Evolutionary conservation across 2,113 vertebrate genomes (phyloP).

Genomic region (Myotis yumanensis): DNA sequence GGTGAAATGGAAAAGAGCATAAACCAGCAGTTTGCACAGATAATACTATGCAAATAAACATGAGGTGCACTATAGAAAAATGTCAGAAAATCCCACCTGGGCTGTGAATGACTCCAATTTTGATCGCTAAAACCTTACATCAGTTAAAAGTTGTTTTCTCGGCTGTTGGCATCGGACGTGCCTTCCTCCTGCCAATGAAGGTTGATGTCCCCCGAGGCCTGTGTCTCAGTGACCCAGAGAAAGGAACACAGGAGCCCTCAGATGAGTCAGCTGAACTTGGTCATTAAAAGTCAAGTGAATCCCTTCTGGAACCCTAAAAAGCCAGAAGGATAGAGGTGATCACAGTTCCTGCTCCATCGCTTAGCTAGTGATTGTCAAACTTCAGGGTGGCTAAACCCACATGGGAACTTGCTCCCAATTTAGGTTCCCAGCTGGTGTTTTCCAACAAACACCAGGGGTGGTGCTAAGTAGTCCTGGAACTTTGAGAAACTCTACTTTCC

Average conservation of each 20-base stretch:
- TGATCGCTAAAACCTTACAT: not conserved
- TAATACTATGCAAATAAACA: not conserved
- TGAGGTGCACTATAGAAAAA: not conserved
- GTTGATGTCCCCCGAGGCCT: not conserved
- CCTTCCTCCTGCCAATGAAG: slow-evolving; percentile 21
- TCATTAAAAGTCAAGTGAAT: slow-evolving; percentile 28
- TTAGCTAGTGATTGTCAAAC: slow-evolving; percentile 43
- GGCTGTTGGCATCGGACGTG: slow-evolving; percentile 23
- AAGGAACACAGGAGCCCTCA: slow-evolving; percentile 31
- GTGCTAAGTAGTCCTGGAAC: slow-evolving; percentile 14
- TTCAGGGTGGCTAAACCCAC: not conserved
- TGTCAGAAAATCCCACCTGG: not conserved
- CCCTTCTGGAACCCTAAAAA: slow-evolving; percentile 21
- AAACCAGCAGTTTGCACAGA: not conserved
- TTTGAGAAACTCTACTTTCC: slow-evolving; percentile 46
- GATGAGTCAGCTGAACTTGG: slow-evolving; percentile 7
- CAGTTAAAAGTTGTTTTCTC: not conserved
- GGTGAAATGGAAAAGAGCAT: not conserved
- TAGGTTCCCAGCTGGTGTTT: slow-evolving; percentile 19
- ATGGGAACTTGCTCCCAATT: not conserved
- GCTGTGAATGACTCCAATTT: not conserved
- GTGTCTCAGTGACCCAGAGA: not conserved
- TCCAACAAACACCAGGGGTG: not conserved
- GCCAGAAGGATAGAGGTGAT: not conserved
- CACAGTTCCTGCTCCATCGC: not conserved